These are phyloP conservation scores for Idaea straminata DNA, from an alignment of 2,888 invertebrate species.

Conservation along the genomic window DNA sequence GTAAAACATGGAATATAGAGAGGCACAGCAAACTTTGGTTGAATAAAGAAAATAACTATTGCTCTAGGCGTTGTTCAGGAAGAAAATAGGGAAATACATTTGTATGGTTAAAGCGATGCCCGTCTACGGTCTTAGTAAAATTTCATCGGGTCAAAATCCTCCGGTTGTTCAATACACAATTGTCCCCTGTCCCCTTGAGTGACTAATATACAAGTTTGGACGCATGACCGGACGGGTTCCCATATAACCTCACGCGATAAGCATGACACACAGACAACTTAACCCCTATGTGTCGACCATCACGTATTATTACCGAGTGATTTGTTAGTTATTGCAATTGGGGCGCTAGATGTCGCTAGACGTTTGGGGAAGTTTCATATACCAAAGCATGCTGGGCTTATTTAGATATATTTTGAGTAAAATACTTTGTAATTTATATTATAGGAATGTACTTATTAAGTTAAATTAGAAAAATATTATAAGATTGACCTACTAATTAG, in stretches of 20 bases:
- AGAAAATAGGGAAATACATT: too few relatives aligned
- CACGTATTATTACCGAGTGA: background rate
- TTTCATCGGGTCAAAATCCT: too few relatives aligned
- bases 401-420: background rate
- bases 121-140: too few relatives aligned
- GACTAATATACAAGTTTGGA: background rate
- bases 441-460: background rate
- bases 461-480: too few relatives aligned
- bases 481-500: too few relatives aligned
- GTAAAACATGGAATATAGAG: too few relatives aligned
- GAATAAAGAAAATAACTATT: too few relatives aligned
- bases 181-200: background rate
- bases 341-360: background rate
- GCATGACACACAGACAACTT: background rate
- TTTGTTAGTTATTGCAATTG: background rate
- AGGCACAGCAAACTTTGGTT: too few relatives aligned
- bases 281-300: background rate
- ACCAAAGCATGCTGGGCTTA: background rate
- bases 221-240: slow-evolving; percentile 3
- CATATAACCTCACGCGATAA: background rate
- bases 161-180: too few relatives aligned
- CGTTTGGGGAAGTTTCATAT: background rate
- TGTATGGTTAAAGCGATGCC: too few relatives aligned
- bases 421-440: background rate
- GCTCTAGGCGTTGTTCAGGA: too few relatives aligned